A percentile compares a stretch with the other conserved stretches of the same genome.
Conservation (phyloP, 1,140 invertebrate species). For the Oreohelix idahoensis region DNA sequence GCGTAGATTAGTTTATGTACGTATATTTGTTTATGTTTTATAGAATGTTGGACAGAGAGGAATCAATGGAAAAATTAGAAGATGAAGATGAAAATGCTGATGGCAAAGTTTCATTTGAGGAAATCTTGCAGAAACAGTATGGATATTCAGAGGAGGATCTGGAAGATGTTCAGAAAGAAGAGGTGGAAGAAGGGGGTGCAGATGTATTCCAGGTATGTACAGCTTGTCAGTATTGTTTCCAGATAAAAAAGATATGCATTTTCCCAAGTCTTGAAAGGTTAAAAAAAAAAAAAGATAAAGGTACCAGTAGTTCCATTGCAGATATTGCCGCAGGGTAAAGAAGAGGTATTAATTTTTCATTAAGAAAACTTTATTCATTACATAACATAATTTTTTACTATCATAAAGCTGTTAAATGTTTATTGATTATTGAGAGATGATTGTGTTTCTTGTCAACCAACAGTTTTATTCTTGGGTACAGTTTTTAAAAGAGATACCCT, state of each 20-base stretch:
- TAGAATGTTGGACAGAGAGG: constrained; percentile 67
- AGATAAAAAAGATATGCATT: too few species aligned
- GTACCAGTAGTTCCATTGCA: background rate
- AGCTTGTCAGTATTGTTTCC: too few species aligned
- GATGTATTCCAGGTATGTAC: constrained; percentile 39
- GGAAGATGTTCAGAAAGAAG: constrained; percentile 54
- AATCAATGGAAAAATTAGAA: constrained; percentile 61
- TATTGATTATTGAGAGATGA: too few species aligned
- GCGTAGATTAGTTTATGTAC: too few species aligned
- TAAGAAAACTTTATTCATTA: too few species aligned
- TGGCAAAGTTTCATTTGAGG: constrained; percentile 87
- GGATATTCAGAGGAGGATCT: constrained; percentile 78
- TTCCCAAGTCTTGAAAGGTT: too few species aligned
- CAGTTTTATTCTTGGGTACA: too few species aligned
- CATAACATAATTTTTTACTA: too few species aligned
- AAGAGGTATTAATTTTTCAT: background rate
- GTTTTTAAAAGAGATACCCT: too few species aligned
- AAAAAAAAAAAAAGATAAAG: too few species aligned
- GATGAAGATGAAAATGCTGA: constrained; percentile 80
- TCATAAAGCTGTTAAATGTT: too few species aligned
- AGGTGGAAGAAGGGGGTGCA: constrained; percentile 49
- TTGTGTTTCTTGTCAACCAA: too few species aligned
- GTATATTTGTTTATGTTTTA: constrained; percentile 4
- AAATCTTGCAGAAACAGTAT: constrained; percentile 88
- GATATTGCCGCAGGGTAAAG: background rate